Conservation (phyloP, 2,113 vertebrate species). For the Rhynchomys soricoides region DNA sequence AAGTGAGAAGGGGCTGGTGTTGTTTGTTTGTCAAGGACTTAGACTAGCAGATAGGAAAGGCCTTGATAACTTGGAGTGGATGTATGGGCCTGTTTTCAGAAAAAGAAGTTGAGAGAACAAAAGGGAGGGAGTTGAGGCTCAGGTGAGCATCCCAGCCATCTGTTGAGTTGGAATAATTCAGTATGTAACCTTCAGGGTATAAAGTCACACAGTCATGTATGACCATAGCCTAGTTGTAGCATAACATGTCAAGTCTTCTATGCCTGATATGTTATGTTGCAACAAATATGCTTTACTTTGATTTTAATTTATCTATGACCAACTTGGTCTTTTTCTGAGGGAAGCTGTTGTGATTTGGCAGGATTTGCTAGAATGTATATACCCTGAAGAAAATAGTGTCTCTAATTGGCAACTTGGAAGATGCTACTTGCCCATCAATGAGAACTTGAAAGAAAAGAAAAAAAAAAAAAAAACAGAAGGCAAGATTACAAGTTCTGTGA, state of each 20-base stretch:
- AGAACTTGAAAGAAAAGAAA: background rate
- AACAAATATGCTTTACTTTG: background rate
- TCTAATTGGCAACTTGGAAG: background rate
- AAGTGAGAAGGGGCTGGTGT: background rate
- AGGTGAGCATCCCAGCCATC: too few relatives aligned
- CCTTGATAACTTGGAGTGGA: background rate
- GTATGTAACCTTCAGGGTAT: too few relatives aligned
- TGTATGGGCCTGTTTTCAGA: background rate
- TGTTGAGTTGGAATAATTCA: accelerated
- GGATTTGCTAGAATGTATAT: background rate
- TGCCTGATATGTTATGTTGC: too few relatives aligned
- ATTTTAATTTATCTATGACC: background rate
- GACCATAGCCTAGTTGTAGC: background rate
- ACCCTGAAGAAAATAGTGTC: conserved; percentile 69
- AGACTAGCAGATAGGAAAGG: accelerated
- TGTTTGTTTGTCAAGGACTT: background rate
- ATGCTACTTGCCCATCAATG: conserved; percentile 44
- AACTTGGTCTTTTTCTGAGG: background rate
- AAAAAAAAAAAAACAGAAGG: background rate
- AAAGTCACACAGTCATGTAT: too few relatives aligned
- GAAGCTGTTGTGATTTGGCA: too few relatives aligned
- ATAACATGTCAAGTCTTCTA: background rate
- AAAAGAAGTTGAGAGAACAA: background rate
- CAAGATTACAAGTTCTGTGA: background rate
- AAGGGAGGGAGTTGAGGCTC: too few relatives aligned